phyloP scores from a whole-genome alignment of 2,888 invertebrate genomes.

The Platycheirus albimanus region DNA sequence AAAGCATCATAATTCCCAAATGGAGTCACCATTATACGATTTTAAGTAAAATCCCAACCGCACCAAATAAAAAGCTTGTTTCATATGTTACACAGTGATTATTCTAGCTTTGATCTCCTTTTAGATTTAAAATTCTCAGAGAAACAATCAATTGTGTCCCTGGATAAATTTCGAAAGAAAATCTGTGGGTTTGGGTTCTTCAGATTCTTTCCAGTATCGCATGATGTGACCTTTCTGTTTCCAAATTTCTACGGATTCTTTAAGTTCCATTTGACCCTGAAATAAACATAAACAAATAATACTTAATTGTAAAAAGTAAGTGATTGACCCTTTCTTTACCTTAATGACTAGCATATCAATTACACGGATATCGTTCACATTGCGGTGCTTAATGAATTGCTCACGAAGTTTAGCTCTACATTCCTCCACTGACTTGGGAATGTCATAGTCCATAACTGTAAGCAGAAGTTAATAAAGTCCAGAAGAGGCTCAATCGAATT shows the following conservation, averaged over 20 bases:
- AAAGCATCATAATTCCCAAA: too few relatives aligned
- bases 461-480: conserved; percentile 61
- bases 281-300: conserved; percentile 76
- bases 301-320: too few relatives aligned
- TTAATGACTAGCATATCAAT: conserved; percentile 96
- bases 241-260: conserved; percentile 93
- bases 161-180: conserved; percentile 93
- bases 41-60: too few relatives aligned
- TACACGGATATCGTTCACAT: conserved; percentile 92
- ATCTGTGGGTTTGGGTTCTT: conserved; percentile 93
- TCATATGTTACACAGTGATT: too few relatives aligned
- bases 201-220: conserved; percentile 93
- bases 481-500: conserved; percentile 14
- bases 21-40: too few relatives aligned
- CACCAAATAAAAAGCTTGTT: too few relatives aligned
- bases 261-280: conserved; percentile 97
- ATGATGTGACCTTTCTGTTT: conserved; percentile 95
- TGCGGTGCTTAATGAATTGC: conserved; percentile 89
- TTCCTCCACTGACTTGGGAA: conserved; percentile 89
- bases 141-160: conserved; percentile 72
- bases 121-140: not conserved
- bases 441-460: conserved; percentile 92
- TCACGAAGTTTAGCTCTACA: conserved; percentile 90
- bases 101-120: conserved; percentile 9
- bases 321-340: too few relatives aligned